A percentile compares a stretch with the other conserved stretches of the same genome.
These are phyloP conservation scores for Camponotus vicinus DNA, from an alignment of 1,140 invertebrate genomes.

Conservation along the genomic window DNA sequence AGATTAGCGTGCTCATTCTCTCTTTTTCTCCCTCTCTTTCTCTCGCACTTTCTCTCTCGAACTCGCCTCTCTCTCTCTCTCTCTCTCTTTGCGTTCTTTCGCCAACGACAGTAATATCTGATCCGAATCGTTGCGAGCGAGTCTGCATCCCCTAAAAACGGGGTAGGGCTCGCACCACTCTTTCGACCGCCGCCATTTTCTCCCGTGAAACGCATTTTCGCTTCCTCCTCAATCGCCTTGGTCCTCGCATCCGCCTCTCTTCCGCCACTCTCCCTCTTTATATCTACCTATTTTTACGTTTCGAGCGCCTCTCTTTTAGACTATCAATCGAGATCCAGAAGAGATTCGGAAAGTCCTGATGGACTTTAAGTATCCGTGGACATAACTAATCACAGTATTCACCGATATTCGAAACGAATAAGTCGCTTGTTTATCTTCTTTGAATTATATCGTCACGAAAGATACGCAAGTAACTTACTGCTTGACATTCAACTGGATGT, in stretches of 20 bases:
- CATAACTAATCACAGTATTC: neutral
- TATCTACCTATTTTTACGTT: neutral
- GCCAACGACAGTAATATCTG: constrained; percentile 6
- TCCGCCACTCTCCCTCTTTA: constrained; percentile 26
- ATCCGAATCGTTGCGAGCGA: constrained; percentile 23
- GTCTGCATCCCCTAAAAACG: constrained; percentile 6
- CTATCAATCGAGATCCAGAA: constrained; percentile 6
- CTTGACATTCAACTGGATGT: neutral
- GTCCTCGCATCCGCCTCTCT: neutral
- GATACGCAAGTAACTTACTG: constrained; percentile 1
- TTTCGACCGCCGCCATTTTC: neutral
- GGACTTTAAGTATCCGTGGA: constrained; percentile 10
- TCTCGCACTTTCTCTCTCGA: neutral
- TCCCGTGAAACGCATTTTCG: constrained; percentile 4
- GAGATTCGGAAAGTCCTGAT: neutral
- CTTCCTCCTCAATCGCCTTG: neutral
- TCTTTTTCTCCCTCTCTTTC: constrained; percentile 18
- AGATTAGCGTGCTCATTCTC: constrained; percentile 79
- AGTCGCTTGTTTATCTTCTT: constrained; percentile 1
- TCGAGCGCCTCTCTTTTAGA: neutral
- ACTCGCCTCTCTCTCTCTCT: neutral
- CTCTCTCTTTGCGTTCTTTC: constrained; percentile 9
- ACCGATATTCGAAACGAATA: neutral
- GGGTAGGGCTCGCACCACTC: constrained; percentile 57
- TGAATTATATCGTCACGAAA: constrained; percentile 10